A percentile compares a stretch with the other conserved stretches of the same genome.
These are phyloP conservation scores for Acropora tenuis DNA, from an alignment of 64 coral and sea anemone genomes.

Conservation along the genomic window DNA sequence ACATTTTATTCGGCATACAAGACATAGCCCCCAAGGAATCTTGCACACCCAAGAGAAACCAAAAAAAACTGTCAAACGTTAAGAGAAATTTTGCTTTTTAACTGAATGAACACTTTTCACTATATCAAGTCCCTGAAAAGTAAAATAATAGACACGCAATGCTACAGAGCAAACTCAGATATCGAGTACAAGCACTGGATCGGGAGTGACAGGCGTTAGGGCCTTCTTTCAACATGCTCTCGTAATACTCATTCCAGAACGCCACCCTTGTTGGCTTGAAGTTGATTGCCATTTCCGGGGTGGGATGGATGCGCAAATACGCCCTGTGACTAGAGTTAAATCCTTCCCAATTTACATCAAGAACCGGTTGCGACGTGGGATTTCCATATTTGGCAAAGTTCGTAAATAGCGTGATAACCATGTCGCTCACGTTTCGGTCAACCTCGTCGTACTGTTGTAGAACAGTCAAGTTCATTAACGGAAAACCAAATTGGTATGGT, in stretches of 20 bases:
- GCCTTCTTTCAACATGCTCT: slow-evolving; percentile 6
- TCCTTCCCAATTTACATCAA: slow-evolving; percentile 34
- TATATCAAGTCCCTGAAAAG: not conserved
- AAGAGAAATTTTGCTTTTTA: too few species aligned
- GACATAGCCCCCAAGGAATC: too few species aligned
- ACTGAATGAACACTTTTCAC: not conserved
- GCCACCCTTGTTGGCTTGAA: slow-evolving; percentile 43
- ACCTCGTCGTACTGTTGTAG: slow-evolving; percentile 60
- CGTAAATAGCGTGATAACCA: slow-evolving; percentile 69
- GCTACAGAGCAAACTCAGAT: not conserved
- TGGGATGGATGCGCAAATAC: slow-evolving; percentile 36
- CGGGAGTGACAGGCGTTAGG: not conserved
- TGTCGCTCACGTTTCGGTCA: slow-evolving; percentile 73
- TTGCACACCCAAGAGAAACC: too few species aligned
- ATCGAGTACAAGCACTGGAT: not conserved
- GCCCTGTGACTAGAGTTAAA: slow-evolving; percentile 42
- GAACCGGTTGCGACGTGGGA: slow-evolving; percentile 44
- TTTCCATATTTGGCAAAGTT: slow-evolving; percentile 83
- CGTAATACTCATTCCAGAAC: slow-evolving; percentile 85
- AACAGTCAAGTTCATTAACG: slow-evolving; percentile 51
- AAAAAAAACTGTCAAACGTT: too few species aligned
- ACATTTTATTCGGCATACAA: too few species aligned
- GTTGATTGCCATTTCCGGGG: slow-evolving; percentile 42
- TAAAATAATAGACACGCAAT: not conserved
- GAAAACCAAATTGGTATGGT: slow-evolving; percentile 79